Evolutionary conservation across 1,140 invertebrate genomes (phyloP).

Genomic region (Bombus superbus): DNA sequence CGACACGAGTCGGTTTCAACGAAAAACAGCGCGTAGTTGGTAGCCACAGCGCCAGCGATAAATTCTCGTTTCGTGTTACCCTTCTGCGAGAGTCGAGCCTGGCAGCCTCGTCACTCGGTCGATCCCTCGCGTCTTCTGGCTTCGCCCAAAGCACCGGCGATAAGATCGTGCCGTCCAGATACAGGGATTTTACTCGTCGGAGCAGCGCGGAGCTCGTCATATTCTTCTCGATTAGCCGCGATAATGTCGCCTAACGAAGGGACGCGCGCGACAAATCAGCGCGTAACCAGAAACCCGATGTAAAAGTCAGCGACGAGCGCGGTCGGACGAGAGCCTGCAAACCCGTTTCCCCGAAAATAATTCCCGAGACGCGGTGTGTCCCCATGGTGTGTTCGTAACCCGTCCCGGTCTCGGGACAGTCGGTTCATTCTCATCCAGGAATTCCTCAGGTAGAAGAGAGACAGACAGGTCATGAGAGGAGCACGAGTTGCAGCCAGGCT

Average conservation of each 20-base stretch:
- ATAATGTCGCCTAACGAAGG: constrained; percentile 45
- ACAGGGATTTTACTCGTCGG: constrained; percentile 29
- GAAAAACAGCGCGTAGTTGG: too few species aligned
- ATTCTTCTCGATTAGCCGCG: constrained; percentile 46
- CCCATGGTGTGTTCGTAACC: constrained; percentile 10
- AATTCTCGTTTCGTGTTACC: constrained; percentile 8
- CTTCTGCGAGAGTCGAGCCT: background rate
- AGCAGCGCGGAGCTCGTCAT: constrained; percentile 3
- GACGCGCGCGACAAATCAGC: constrained; percentile 38
- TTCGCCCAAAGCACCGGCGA: background rate
- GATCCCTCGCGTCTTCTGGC: background rate
- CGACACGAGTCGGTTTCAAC: background rate
- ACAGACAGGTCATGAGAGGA: constrained; percentile 60
- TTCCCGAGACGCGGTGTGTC: constrained; percentile 22
- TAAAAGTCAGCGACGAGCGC: background rate
- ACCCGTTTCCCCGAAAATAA: constrained; percentile 62
- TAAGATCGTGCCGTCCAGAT: constrained; percentile 31
- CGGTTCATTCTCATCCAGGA: constrained; percentile 52
- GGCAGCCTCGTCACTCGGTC: background rate
- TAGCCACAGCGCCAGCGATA: constrained; percentile 7
- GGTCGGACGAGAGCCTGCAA: constrained; percentile 1
- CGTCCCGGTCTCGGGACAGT: constrained; percentile 28
- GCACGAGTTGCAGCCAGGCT: constrained; percentile 66
- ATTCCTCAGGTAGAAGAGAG: constrained; percentile 66
- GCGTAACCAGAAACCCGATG: constrained; percentile 33